Base-by-base conservation (phyloP, 2,888 invertebrate species). In the Crepidodera aurea region DNA sequence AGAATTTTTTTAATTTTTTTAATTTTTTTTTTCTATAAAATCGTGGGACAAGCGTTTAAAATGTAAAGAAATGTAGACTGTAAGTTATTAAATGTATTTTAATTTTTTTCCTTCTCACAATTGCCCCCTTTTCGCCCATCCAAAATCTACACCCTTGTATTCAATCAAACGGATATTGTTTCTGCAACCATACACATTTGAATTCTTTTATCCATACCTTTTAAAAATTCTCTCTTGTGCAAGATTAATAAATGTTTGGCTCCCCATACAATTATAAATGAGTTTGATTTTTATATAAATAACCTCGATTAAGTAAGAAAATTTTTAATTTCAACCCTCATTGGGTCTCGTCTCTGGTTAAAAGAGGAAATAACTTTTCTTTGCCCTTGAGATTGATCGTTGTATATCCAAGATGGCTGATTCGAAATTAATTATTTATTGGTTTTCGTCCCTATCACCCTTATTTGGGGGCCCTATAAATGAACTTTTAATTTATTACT, bases 391-490 rank as follows among this genome's bases (percentile, higher is more conserved):
- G 70, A 69, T 72, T 73, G 72, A 74, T 75, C 57, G 57, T 73
- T 73, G 68, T 69, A 70, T 70, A 68, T 70, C 69, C 72, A 75
- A 73, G 70, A 76, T 75, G 75, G 76, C 76, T 68, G 71, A 71
- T 64, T 59, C 65, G 70, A 72, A 74, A 75, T 76, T 76, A 75
- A 76, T 76, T 76, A 75, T 75, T 76, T 75, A 76, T 73, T 57
- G 62, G 62, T 62, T 58, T 54, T 56, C 56, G 72, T 51, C 42
- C 50, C 40, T 42, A 48, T 50, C 56, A n/a, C 57, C 62, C 51
- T 46, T 57, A 46, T 46, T 57, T 57, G 48, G 57, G 57, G 51
- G 48, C 48, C 6, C 62, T 46, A 57, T 57, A 57, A 57, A 57
- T 62, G 61, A 62, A 55, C 55, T 62, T 62, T 62, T 57, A 62